Evolutionary conservation across 1,140 invertebrate genomes (phyloP), one percentile per base, ranked within the genome.

Genomic region (Drosophila truncata): DNA sequence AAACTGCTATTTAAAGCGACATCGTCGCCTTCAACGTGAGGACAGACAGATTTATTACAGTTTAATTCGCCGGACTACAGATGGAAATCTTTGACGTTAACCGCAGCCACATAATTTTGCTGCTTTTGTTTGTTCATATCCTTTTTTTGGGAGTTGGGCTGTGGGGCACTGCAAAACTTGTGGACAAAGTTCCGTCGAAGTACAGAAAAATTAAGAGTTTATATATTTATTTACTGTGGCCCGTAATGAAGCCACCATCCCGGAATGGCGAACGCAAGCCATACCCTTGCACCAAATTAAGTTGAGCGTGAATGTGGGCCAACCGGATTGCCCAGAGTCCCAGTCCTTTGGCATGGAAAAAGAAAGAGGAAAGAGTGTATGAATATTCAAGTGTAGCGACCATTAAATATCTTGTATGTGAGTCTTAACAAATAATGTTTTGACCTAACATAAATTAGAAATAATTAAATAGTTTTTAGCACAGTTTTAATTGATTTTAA

Each of bases 41-140:
- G 44, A 72, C 69, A 72, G 84, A 75, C 77, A 75, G 85, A 90
- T 88, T 88, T 90, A 90, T 88, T 72, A 84, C 73, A 90, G 73
- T 90, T 88, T 90, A 90, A 87, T 80, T 78, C 73, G 29, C 49
- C 41, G 13, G 33, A 59, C 25, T 44, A 4, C 46, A 72, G 73
- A 64, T 70, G 50, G 18, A 64, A 42, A 72, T 76, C 73, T 69
- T 69, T 61, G 67, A 60, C 29, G 29, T 25, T 37, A 49, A 46
- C 58, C 39, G 39, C 37, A 47, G 50, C 42, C 66, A 50, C 52
- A 72, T 72, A 72, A 72, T 73, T 73, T 72, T 35, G 29, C 35
- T 29, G 54, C 37, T 11, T 60, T 72, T 72, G 69, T 72, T 72
- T 59, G 66, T 35, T 35, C 66, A 33, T 49, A 72, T 71, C 66